Base-by-base conservation (phyloP, 1,140 invertebrate species). In the Periplaneta americana region DNA sequence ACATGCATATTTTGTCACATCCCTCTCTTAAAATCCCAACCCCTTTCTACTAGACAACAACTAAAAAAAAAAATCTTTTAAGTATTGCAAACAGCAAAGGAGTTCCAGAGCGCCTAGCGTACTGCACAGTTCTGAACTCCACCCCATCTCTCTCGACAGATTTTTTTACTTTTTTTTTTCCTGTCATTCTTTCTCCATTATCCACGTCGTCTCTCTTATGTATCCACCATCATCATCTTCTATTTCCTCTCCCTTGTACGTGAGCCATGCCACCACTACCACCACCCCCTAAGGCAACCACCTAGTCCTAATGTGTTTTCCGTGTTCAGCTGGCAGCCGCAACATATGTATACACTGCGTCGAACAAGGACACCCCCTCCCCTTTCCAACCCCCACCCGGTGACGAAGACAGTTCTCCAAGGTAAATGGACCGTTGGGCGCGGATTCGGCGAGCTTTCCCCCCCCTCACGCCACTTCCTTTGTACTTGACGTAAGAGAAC, bases 251-350 rank as follows among this genome's bases (percentile, higher is more conserved):
- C 22, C 74, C 11, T 28, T 18, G n/a, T n/a, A n/a, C n/a, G n/a
- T n/a, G n/a, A n/a, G n/a, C n/a, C n/a, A n/a, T 34, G 8, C 33
- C 11, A 10, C 74, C 11, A 9, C 74, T 31, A 9, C 75, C 31
- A 31, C 75, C 31, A 36, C 75, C 75, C 33, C 75, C 75, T 9
- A 77, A 31, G 75, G 75, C 75, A 28, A 31, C 33, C 33, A 77
- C 48, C 75, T 33, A 34, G 33, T 13, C 35, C 75, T 77, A 77
- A 77, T 77, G 75, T 77, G 75, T 36, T 77, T 77, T 77, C 75
- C 75, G 35, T 77, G 75, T 77, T 77, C 75, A 13, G 75, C 75
- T 66, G 48, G 75, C 33, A 34, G 33, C 75, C 75, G 75, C 75
- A 36, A 77, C 75, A 77, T 77, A 33, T 77, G 75, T 77, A 34